phyloP scores from a whole-genome alignment of 1,140 invertebrate species.

The Hypsibius dujardini region DNA sequence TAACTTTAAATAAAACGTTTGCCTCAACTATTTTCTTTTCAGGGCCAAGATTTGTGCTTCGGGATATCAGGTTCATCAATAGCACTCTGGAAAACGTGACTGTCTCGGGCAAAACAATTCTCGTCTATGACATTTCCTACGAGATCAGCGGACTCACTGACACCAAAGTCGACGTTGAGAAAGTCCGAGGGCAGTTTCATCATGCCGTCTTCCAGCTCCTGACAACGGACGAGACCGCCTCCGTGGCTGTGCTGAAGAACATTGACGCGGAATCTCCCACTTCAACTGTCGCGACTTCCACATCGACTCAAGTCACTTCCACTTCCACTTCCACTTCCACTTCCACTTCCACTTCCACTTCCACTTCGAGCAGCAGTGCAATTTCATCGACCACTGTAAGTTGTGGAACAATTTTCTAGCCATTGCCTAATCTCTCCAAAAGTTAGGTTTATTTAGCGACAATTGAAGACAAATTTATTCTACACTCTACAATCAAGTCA shows the following conservation, averaged over 20 bases:
- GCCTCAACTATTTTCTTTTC: no score
- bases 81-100: not conserved
- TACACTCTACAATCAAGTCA: no score
- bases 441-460: no score
- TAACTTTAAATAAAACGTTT: no score
- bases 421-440: no score
- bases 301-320: no score
- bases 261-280: not conserved
- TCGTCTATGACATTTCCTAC: slow-evolving; percentile 1
- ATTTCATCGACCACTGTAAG: no score
- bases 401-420: no score
- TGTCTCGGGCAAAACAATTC: not conserved
- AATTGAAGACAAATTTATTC: no score
- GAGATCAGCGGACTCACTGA: not conserved
- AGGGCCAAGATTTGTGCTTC: not conserved
- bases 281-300: not conserved
- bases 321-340: no score
- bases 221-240: not conserved
- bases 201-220: not conserved
- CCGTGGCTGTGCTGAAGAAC: not conserved
- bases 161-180: slow-evolving; percentile 4
- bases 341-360: no score
- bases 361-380: no score
- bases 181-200: not conserved
- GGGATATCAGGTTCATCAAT: slow-evolving; percentile 1